Conservation (phyloP, 2,797 vertebrate species). For the Tauraco hartlaubi region DNA sequence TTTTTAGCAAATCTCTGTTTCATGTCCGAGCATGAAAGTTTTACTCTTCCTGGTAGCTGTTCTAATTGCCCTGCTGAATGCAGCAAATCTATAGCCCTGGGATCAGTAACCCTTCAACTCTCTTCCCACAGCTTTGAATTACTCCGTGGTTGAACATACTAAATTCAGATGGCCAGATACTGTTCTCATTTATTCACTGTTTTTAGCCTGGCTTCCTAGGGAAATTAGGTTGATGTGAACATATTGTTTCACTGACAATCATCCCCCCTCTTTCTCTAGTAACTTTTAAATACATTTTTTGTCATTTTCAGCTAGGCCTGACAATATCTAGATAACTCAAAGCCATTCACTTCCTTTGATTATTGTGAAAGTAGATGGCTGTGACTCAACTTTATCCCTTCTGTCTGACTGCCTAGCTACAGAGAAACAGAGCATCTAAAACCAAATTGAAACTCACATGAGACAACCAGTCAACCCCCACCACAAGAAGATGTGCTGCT, state of each 20-base stretch:
- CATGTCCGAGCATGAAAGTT: slow-evolving; percentile 26
- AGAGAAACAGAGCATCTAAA: not conserved
- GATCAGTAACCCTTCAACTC: not conserved
- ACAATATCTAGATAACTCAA: not conserved
- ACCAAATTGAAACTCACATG: not conserved
- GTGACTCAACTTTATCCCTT: not conserved
- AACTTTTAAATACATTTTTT: not conserved
- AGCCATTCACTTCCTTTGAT: not conserved
- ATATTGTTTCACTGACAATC: not conserved
- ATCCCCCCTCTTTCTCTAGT: not conserved
- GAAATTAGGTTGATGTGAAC: not conserved
- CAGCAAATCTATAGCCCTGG: not conserved
- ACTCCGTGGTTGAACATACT: not conserved
- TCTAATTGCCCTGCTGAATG: slow-evolving; percentile 24
- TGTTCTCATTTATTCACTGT: not conserved
- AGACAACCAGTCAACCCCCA: not conserved
- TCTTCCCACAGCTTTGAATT: not conserved
- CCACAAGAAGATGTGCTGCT: not conserved
- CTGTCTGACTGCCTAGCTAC: not conserved
- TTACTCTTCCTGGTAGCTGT: slow-evolving; percentile 38
- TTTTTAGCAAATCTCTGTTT: slow-evolving; percentile 54
- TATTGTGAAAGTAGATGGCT: not conserved
- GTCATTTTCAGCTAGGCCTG: not conserved
- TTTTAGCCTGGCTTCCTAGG: not conserved
- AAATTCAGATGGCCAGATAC: not conserved